These are phyloP conservation scores for Condylura cristata DNA, from an alignment of 2,113 vertebrate genomes.

Conservation along the genomic window DNA sequence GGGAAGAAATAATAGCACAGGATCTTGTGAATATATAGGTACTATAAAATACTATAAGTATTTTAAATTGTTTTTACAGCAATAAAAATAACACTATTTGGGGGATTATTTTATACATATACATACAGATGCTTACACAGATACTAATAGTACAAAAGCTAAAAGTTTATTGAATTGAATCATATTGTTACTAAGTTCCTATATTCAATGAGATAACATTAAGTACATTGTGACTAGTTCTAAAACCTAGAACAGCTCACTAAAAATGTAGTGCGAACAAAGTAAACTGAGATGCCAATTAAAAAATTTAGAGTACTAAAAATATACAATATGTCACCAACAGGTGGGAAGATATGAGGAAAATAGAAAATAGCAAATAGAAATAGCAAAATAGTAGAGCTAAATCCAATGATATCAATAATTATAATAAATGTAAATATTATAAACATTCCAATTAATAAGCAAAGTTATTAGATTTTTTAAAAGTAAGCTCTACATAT, in stretches of 20 bases:
- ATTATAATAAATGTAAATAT: not conserved
- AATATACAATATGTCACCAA: not conserved
- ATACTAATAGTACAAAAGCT: not conserved
- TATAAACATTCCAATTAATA: not conserved
- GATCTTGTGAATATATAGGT: not conserved
- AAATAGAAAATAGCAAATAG: not conserved
- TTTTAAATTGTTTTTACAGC: not conserved
- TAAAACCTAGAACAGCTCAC: not conserved
- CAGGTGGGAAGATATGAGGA: not conserved
- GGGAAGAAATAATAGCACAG: not conserved
- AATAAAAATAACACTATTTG: not conserved
- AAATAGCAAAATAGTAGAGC: not conserved
- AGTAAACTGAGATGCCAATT: not conserved
- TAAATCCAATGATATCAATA: not conserved
- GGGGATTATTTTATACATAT: not conserved
- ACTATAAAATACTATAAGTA: not conserved
- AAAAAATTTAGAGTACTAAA: not conserved
- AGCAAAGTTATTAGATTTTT: not conserved
- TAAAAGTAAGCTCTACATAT: not conserved
- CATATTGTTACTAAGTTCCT: not conserved
- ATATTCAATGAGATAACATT: not conserved
- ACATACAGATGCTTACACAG: not conserved
- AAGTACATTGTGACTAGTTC: not conserved
- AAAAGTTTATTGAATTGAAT: not conserved
- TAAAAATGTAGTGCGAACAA: not conserved